Base-by-base conservation (phyloP, 2,888 invertebrate genomes). In the Quadroppia sp. region DNA sequence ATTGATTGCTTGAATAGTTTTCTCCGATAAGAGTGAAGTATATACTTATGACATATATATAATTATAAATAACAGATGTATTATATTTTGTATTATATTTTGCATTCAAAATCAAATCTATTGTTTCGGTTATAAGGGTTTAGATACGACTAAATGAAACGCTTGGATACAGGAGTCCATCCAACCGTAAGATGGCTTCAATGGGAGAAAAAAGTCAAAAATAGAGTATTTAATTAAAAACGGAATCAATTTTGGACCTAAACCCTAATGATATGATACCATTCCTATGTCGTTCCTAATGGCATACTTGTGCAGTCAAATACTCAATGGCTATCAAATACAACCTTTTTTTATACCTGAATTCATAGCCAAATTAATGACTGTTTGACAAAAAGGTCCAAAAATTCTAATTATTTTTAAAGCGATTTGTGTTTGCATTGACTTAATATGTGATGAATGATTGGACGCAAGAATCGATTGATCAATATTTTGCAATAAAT, bases 51-150 rank as follows among this genome's bases (percentile, higher is more conserved):
- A 11, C 23, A 23, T 53, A 20, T 30, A 30, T 40, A 36, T 67
- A 40, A 67, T 67, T 40, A 67, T 67, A 40, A 67, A 36, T 67
- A 67, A 42, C 61, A 61, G 61, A 61, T 61, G 61, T 61, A 61
- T 61, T 61, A 17, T 28, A 61, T 59, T 56, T 53, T 56, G 7
- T 7, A 53, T 53, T 53, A n/a, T 56, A 56, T 56, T 56, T 20
- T 67, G 59, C 59, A 59, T 59, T 59, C 36, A 36, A 36, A 36
- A 7, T n/a, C n/a, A n/a, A 56, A 56, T 25, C 4, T 48, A n/a
- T 6, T 56, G 56, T 56, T 56, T 20, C 25, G 17, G 25, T 23
- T 40, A 67, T 40, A 11, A n/a, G n/a, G 23, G 15, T n/a, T 36
- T n/a, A 67, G 67, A 36, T 42, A 40, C 36, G 40, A n/a, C 23